Evolutionary conservation across 2,888 invertebrate species (phyloP).

Genomic region (Drosophila neotestacea): DNA sequence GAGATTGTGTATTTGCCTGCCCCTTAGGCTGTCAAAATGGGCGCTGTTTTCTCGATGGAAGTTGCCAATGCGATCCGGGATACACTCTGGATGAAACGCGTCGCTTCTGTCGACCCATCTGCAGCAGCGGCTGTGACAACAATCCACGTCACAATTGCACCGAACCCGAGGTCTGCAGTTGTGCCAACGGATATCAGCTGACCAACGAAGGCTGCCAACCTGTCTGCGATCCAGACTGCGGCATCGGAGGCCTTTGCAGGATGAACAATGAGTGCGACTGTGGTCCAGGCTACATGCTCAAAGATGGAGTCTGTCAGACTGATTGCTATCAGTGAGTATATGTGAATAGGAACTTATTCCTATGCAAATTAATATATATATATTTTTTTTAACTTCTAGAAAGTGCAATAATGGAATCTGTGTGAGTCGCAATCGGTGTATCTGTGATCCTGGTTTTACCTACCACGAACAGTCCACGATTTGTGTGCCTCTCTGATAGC

Average conservation of each 20-base stretch:
- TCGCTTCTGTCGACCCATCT: constrained; percentile 88
- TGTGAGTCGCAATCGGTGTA: constrained; percentile 83
- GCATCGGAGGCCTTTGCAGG: constrained; percentile 87
- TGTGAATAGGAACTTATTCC: background rate
- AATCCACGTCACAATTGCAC: constrained; percentile 82
- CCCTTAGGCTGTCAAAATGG: constrained; percentile 87
- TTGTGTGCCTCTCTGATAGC: constrained; percentile 78
- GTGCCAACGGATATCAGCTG: constrained; percentile 84
- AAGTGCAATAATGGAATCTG: constrained; percentile 84
- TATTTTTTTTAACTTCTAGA: constrained; percentile 53
- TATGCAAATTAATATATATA: background rate
- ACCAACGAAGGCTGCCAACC: constrained; percentile 81
- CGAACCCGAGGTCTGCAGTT: constrained; percentile 84
- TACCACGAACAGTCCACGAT: constrained; percentile 82
- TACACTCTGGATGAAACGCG: constrained; percentile 87
- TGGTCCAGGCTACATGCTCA: constrained; percentile 86
- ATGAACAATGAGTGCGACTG: constrained; percentile 88
- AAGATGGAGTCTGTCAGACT: constrained; percentile 82
- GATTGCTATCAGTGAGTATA: constrained; percentile 83
- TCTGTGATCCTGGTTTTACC: constrained; percentile 83
- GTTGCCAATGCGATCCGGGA: constrained; percentile 89
- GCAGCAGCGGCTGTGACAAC: constrained; percentile 83
- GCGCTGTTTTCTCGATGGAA: constrained; percentile 87
- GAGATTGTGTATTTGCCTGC: constrained; percentile 83
- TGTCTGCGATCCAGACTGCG: constrained; percentile 82